phyloP scores from a whole-genome alignment of 2,797 vertebrate species.

The Mionectes olivaceus region DNA sequence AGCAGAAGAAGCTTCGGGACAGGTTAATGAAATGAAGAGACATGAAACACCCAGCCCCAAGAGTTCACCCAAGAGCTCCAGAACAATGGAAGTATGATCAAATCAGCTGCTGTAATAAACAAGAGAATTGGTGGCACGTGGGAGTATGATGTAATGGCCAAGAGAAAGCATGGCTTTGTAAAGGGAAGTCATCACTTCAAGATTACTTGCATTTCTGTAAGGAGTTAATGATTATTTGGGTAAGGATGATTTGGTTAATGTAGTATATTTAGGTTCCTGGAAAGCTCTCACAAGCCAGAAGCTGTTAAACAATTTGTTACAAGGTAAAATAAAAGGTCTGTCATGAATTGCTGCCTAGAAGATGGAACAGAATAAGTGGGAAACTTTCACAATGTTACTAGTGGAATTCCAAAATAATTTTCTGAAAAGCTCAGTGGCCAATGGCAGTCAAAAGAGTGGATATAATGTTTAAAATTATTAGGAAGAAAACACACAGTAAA shows the following conservation, averaged over 20 bases:
- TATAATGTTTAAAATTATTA: neutral
- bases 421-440: neutral
- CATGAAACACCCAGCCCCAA: neutral
- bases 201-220: neutral
- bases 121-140: neutral
- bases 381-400: neutral
- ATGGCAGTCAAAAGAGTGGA: neutral
- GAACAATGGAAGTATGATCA: constrained; percentile 29
- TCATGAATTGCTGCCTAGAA: neutral
- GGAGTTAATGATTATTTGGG: constrained; percentile 51
- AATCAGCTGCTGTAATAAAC: constrained; percentile 46
- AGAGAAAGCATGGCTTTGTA: constrained; percentile 19
- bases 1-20: neutral
- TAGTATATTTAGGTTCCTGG: constrained; percentile 41
- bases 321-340: constrained; percentile 30
- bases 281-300: constrained; percentile 21
- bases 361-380: neutral
- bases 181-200: constrained; percentile 19
- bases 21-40: neutral
- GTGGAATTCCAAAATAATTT: neutral
- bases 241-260: constrained; percentile 45
- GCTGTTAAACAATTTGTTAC: constrained; percentile 33
- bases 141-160: constrained; percentile 2
- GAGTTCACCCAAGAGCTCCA: neutral
- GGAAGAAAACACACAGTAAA: neutral